Evolutionary conservation across 2,888 invertebrate species (phyloP).

Genomic region (Brassicogethes aeneus): DNA sequence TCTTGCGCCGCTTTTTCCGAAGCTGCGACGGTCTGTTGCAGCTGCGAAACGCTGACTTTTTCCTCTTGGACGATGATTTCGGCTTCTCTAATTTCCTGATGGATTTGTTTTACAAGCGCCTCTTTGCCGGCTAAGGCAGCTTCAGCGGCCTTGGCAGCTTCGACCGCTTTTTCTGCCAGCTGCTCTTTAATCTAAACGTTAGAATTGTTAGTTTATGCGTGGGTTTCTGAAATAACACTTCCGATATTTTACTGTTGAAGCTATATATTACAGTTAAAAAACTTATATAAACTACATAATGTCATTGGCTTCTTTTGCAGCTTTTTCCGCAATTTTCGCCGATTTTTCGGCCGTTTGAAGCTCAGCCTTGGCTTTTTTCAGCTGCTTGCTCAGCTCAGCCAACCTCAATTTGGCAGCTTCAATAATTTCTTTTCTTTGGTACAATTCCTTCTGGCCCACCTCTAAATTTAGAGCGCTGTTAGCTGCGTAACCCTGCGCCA

Average conservation of each 20-base stretch:
- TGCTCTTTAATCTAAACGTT: conserved; percentile 46
- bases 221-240: neutral
- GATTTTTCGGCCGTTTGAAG: conserved; percentile 57
- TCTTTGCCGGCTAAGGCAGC: conserved; percentile 62
- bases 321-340: conserved; percentile 56
- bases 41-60: conserved; percentile 48
- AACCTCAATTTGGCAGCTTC: conserved; percentile 58
- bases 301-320: conserved; percentile 59
- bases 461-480: conserved; percentile 45
- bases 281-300: conserved; percentile 39
- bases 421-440: conserved; percentile 58
- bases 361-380: conserved; percentile 53
- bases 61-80: conserved; percentile 40
- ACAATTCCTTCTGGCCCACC: conserved; percentile 52
- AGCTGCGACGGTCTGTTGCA: conserved; percentile 50
- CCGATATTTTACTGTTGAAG: neutral
- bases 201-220: neutral
- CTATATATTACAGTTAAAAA: too few relatives aligned
- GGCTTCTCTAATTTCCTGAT: conserved; percentile 57
- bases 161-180: conserved; percentile 60
- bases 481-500: conserved; percentile 47
- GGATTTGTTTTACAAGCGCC: conserved; percentile 58
- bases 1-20: conserved; percentile 55
- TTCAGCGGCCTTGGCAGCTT: conserved; percentile 64
- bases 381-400: conserved; percentile 53